phyloP scores from a whole-genome alignment of 2,888 invertebrate genomes.

The Pterostichus madidus region DNA sequence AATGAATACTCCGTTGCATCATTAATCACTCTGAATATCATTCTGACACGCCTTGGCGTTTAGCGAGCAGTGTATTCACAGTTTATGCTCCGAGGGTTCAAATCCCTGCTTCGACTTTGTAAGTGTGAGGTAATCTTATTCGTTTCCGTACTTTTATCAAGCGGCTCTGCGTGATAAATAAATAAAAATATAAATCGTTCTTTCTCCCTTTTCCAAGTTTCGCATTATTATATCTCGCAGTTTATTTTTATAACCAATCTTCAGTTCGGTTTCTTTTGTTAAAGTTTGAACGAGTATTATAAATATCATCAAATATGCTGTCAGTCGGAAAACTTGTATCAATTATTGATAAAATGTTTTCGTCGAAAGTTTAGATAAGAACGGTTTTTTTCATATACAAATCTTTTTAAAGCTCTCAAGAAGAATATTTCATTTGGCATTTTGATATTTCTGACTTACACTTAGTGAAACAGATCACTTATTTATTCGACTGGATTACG shows the following conservation, averaged over 20 bases:
- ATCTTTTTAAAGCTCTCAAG: too few relatives aligned
- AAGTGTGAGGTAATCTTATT: constrained; percentile 15
- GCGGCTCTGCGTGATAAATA: background rate
- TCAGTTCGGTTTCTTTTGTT: too few relatives aligned
- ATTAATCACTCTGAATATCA: constrained; percentile 55
- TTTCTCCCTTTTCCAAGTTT: background rate
- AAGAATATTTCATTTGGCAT: too few relatives aligned
- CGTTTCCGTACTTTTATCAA: background rate
- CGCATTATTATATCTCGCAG: background rate
- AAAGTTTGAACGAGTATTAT: too few relatives aligned
- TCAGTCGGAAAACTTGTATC: too few relatives aligned
- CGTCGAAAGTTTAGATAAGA: too few relatives aligned
- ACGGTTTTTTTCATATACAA: too few relatives aligned
- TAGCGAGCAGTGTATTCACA: constrained; percentile 35
- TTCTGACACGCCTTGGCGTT: constrained; percentile 33
- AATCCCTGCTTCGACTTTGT: constrained; percentile 33
- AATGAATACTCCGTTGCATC: constrained; percentile 34
- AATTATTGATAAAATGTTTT: too few relatives aligned
- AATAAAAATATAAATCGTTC: background rate
- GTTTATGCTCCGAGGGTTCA: constrained; percentile 24
- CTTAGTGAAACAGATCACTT: too few relatives aligned
- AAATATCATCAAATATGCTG: too few relatives aligned
- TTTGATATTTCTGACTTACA: too few relatives aligned
- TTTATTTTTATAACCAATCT: background rate
- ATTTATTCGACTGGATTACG: too few relatives aligned